phyloP scores from a whole-genome alignment of 1,140 invertebrate genomes.

The Drosophila nigromelanica region DNA sequence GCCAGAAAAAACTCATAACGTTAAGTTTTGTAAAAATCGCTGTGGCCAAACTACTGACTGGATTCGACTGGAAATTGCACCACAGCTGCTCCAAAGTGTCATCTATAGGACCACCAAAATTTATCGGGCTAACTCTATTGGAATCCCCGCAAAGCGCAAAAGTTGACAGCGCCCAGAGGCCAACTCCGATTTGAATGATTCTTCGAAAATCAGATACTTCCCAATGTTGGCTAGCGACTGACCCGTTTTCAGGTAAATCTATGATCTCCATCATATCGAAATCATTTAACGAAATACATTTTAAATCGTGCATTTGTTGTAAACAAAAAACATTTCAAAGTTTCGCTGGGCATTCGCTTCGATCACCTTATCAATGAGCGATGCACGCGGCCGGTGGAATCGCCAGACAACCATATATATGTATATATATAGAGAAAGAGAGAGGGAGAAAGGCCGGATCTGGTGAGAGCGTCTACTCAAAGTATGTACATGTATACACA shows the following conservation, averaged over 20 bases:
- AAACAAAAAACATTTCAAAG: slow-evolving; percentile 63
- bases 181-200: slow-evolving; percentile 68
- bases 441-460: slow-evolving; percentile 3
- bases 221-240: neutral
- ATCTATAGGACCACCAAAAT: slow-evolving; percentile 26
- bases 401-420: slow-evolving; percentile 20
- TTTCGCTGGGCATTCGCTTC: slow-evolving; percentile 39
- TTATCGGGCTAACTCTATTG: neutral
- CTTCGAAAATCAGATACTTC: slow-evolving; percentile 71
- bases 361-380: slow-evolving; percentile 56
- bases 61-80: slow-evolving; percentile 46
- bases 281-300: slow-evolving; percentile 75
- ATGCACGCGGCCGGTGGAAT: slow-evolving; percentile 65
- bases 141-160: slow-evolving; percentile 35
- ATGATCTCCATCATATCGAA: slow-evolving; percentile 36
- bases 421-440: too few relatives aligned
- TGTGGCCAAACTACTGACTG: slow-evolving; percentile 2
- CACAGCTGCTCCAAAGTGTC: neutral
- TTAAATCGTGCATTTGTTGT: slow-evolving; percentile 71
- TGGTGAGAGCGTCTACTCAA: slow-evolving; percentile 3
- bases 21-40: slow-evolving; percentile 70
- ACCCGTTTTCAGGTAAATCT: slow-evolving; percentile 23
- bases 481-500: neutral
- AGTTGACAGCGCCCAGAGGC: slow-evolving; percentile 11
- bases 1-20: slow-evolving; percentile 50